A percentile compares a stretch with the other conserved stretches of the same genome.
phyloP scores from a whole-genome alignment of 2,888 invertebrate species.

The Tuberolachnus salignus region DNA sequence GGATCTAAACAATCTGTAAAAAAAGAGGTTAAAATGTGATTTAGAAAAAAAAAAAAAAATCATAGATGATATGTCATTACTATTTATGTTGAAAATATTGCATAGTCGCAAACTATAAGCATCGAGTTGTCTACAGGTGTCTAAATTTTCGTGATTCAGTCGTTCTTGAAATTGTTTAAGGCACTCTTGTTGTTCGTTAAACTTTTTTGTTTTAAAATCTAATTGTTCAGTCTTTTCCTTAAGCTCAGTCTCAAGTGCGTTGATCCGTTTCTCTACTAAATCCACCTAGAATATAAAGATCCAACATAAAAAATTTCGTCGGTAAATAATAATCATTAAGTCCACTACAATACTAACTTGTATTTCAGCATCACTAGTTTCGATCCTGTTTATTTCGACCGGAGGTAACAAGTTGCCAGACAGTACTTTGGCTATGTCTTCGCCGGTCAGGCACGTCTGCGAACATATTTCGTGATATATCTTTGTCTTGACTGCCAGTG shows the following conservation, averaged over 20 bases:
- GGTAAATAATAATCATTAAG: background rate
- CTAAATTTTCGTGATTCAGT: constrained; percentile 42
- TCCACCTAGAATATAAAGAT: constrained; percentile 27
- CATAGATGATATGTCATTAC: background rate
- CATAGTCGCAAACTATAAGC: constrained; percentile 40
- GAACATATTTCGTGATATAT: constrained; percentile 81
- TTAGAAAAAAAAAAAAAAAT: background rate
- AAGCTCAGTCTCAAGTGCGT: constrained; percentile 50
- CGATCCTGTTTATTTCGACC: constrained; percentile 62
- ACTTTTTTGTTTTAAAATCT: constrained; percentile 49
- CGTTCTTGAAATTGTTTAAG: constrained; percentile 42
- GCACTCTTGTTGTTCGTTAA: constrained; percentile 49
- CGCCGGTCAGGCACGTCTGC: constrained; percentile 77
- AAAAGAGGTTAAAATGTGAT: background rate
- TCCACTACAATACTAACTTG: constrained; percentile 67
- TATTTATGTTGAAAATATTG: constrained; percentile 42
- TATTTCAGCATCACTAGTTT: constrained; percentile 69
- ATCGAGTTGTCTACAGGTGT: constrained; percentile 32
- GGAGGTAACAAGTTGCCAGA: constrained; percentile 65
- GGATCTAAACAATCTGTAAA: constrained; percentile 48
- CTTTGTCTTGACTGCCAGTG: constrained; percentile 66
- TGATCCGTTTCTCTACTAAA: constrained; percentile 44
- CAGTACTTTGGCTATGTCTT: constrained; percentile 75
- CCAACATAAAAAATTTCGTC: too few relatives aligned
- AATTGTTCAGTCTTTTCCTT: constrained; percentile 56